Evolutionary conservation across 2,797 vertebrate genomes (phyloP).

Genomic region (Antennarius maculatus): DNA sequence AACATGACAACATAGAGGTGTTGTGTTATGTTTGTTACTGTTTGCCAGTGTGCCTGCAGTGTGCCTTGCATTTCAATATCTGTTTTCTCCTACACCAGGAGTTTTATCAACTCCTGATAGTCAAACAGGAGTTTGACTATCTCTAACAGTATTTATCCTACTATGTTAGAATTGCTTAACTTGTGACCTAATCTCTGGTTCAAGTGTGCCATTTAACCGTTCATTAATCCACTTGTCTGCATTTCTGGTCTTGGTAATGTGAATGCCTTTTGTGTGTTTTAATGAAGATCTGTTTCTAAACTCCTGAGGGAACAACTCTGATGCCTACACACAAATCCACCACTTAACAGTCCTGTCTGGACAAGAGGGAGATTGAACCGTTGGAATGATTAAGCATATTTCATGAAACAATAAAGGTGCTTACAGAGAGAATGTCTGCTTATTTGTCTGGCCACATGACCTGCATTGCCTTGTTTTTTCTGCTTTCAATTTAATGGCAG

Average conservation of each 20-base stretch:
- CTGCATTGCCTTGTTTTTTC: neutral
- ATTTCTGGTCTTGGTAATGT: conserved; percentile 11
- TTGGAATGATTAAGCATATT: conserved; percentile 10
- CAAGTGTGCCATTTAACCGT: conserved; percentile 24
- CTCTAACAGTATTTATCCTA: neutral
- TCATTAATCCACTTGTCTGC: conserved; percentile 12
- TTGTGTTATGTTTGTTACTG: conserved; percentile 1
- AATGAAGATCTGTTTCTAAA: conserved; percentile 70
- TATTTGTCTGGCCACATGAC: neutral
- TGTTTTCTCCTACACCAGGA: neutral
- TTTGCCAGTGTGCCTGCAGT: conserved; percentile 11
- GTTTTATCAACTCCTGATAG: neutral
- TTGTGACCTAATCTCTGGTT: conserved; percentile 4
- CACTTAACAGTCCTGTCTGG: conserved; percentile 1
- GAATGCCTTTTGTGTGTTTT: conserved; percentile 35
- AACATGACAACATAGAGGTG: conserved; percentile 54
- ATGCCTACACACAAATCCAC: conserved; percentile 45
- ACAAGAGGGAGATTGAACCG: conserved; percentile 19
- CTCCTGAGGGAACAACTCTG: conserved; percentile 61
- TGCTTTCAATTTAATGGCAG: too few species aligned
- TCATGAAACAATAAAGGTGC: conserved; percentile 28
- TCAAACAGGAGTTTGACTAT: too few species aligned
- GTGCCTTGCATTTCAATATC: conserved; percentile 10
- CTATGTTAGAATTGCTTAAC: neutral
- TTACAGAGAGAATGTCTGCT: neutral